A percentile compares a stretch with the other conserved stretches of the same genome.
Evolutionary conservation across 1,140 invertebrate genomes (phyloP).

Genomic region (Orius laevigatus): DNA sequence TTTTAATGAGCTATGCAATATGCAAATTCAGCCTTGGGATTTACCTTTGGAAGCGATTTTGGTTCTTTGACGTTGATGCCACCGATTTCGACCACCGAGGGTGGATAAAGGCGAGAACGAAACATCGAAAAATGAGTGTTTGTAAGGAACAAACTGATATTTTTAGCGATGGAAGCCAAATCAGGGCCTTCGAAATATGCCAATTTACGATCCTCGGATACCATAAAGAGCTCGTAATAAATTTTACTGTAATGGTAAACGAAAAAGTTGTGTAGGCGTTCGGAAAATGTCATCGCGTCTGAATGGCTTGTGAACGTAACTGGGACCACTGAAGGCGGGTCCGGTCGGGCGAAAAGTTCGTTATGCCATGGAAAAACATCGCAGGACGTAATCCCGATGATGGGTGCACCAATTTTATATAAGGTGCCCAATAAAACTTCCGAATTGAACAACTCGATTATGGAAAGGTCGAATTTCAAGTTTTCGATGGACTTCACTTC

Average conservation of each 20-base stretch:
- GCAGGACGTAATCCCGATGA: conserved; percentile 27
- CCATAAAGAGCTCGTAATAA: no score
- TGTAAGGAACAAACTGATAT: conserved; percentile 25
- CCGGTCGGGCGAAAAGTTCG: conserved; percentile 13
- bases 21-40: conserved; percentile 5
- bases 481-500: not conserved
- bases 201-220: no score
- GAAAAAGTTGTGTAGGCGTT: no score
- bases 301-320: conserved; percentile 7
- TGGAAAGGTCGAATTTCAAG: conserved; percentile 19
- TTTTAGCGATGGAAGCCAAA: conserved; percentile 26
- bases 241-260: no score
- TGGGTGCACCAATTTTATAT: conserved; percentile 26
- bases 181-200: conserved; percentile 21
- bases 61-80: conserved; percentile 31
- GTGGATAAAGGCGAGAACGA: conserved; percentile 23
- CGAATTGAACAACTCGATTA: conserved; percentile 19
- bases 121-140: conserved; percentile 27
- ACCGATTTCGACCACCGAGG: conserved; percentile 28
- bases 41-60: conserved; percentile 37
- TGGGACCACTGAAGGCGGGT: conserved; percentile 32
- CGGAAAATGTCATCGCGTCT: conserved; percentile 11
- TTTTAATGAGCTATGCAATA: no score
- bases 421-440: conserved; percentile 23
- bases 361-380: conserved; percentile 14